Conservation (phyloP, 2,113 vertebrate genomes). For the Oncorhynchus kisutch region DNA sequence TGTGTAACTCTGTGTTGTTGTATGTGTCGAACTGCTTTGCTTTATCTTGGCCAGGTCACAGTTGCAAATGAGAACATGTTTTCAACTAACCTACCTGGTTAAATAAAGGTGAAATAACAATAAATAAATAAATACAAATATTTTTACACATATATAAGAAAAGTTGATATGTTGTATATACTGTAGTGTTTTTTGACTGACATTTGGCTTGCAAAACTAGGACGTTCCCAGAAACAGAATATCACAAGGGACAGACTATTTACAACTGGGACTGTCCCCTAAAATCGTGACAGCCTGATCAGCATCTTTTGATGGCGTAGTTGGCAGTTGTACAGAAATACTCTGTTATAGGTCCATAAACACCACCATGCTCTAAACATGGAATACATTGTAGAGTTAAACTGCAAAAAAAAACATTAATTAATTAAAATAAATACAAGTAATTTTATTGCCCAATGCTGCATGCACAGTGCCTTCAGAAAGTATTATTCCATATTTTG, state of each 20-base stretch:
- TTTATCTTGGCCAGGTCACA: no score
- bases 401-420: not conserved
- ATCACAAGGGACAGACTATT: conserved; percentile 9
- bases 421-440: no score
- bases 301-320: conserved; percentile 3
- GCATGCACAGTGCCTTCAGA: no score
- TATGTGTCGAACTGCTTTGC: no score
- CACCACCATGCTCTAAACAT: not conserved
- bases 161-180: not conserved
- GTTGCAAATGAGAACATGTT: no score
- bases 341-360: not conserved
- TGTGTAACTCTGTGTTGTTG: no score
- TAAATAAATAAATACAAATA: no score
- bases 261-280: conserved; percentile 8
- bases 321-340: conserved; percentile 14
- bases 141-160: not conserved
- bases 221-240: conserved; percentile 7
- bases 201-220: conserved; percentile 19
- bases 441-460: no score
- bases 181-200: conserved; percentile 1
- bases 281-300: conserved; percentile 21
- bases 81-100: no score
- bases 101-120: no score
- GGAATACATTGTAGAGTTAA: not conserved
- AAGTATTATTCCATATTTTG: no score